These are phyloP conservation scores for Tetramorium bicarinatum DNA, from an alignment of 2,888 invertebrate species.

Conservation along the genomic window DNA sequence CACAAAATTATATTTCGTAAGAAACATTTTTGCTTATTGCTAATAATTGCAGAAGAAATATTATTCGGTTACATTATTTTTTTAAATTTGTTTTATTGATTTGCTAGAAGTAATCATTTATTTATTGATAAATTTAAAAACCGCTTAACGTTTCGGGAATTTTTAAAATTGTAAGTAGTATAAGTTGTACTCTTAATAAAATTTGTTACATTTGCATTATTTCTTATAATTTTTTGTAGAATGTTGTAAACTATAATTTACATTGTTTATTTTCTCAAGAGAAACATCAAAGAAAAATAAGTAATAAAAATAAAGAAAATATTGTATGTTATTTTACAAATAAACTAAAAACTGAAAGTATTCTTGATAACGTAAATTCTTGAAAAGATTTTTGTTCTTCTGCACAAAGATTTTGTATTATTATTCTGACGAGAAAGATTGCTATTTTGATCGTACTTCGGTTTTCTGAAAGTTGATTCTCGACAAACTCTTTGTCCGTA, in stretches of 20 bases:
- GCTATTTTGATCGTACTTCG: not conserved
- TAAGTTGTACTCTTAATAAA: not conserved
- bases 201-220: not conserved
- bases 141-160: not conserved
- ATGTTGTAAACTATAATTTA: no score
- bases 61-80: not conserved
- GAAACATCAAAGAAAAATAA: not conserved
- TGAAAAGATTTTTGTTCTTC: not conserved
- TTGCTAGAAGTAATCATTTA: not conserved
- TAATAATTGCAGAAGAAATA: not conserved
- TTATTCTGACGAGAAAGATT: not conserved
- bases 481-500: not conserved
- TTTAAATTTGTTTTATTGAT: not conserved
- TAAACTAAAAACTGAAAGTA: not conserved
- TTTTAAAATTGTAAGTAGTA: not conserved
- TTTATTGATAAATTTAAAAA: no score
- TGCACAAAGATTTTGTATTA: not conserved
- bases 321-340: not conserved
- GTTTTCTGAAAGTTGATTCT: not conserved
- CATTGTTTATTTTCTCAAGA: not conserved
- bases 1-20: not conserved
- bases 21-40: not conserved
- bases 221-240: not conserved
- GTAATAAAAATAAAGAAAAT: not conserved
- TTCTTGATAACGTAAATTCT: not conserved